Evolutionary conservation across 2,888 invertebrate genomes (phyloP), one percentile per base, ranked within the genome.

Genomic region (Isoperla grammatica): DNA sequence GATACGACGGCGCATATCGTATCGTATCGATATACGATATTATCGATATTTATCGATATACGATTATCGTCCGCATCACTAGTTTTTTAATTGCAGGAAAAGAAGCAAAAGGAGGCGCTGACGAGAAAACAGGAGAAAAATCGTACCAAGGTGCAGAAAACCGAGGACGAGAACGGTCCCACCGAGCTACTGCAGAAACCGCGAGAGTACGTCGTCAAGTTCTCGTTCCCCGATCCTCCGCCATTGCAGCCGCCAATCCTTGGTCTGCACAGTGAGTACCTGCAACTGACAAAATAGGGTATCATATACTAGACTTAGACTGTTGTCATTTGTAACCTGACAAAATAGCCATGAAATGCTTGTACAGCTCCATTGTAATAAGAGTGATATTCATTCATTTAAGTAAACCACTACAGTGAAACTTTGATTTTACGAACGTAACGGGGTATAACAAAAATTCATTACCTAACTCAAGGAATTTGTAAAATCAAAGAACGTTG

Each of bases 131-230:
- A 95, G 71, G 93, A 93, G 73, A 96, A 95, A 76, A 92, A 92
- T 74, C 81, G 89, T 67, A 84, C 84, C 49, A 91, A 91, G 75
- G 78, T 86, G 55, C 87, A 87, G 70, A 86, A 88, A 66, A 84
- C 86, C 66, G 93, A 91, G 57, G 90, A 90, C 2, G 88, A 90
- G 55, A 80, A 80, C 54, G 87, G 88, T n/a, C 86, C 89, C 0
- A 82, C 87, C 3, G 91, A 94, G 72, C 75, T 99, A 56, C 75
- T 99, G 64, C 87, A 90, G 69, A 86, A 85, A 67, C 98, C 97
- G 12, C 90, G 88, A 73, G 99, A 99, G 67, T 99, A 99, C 74
- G 81, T 93, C 67, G 99, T 99, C 65, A 99, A 98, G 78, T 99
- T 99, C 78, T 85, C 86, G 63, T 99, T 99, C 77, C 99, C 98